These are phyloP conservation scores for Lepisosteus osseus DNA, from an alignment of 2,113 vertebrate genomes.

Conservation along the genomic window DNA sequence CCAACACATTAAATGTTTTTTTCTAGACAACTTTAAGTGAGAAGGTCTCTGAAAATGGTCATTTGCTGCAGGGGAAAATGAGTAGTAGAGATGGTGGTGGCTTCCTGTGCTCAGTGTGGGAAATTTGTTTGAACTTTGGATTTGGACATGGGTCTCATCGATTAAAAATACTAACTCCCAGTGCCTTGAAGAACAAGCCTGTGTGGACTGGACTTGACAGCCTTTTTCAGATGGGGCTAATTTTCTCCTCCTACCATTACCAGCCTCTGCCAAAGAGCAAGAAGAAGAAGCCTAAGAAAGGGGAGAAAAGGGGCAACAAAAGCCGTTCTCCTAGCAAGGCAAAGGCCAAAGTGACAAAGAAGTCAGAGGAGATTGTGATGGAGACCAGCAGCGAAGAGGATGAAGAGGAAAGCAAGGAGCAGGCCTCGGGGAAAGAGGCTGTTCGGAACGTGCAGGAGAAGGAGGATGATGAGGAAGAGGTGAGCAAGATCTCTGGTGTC, in stretches of 20 bases:
- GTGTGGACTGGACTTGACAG: too few relatives aligned
- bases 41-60: too few relatives aligned
- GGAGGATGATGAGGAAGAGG: constrained; percentile 72
- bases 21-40: too few relatives aligned
- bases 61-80: too few relatives aligned
- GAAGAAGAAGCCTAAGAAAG: constrained; percentile 71
- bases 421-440: constrained; percentile 63
- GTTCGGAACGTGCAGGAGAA: constrained; percentile 53
- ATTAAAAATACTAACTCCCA: too few relatives aligned
- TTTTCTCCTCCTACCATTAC: constrained; percentile 19
- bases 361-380: constrained; percentile 88
- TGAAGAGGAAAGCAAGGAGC: constrained; percentile 57
- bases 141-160: too few relatives aligned
- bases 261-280: constrained; percentile 52
- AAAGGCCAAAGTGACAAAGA: constrained; percentile 73
- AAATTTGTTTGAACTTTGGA: too few relatives aligned
- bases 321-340: constrained; percentile 68
- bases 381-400: constrained; percentile 91
- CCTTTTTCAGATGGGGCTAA: background rate
- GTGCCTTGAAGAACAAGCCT: too few relatives aligned
- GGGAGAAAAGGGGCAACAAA: constrained; percentile 65
- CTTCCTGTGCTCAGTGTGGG: too few relatives aligned
- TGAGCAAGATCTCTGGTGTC: background rate
- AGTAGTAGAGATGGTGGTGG: too few relatives aligned
- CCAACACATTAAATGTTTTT: too few relatives aligned